These are phyloP conservation scores for Fratercula arctica DNA, from an alignment of 2,797 vertebrate genomes.

Conservation along the genomic window DNA sequence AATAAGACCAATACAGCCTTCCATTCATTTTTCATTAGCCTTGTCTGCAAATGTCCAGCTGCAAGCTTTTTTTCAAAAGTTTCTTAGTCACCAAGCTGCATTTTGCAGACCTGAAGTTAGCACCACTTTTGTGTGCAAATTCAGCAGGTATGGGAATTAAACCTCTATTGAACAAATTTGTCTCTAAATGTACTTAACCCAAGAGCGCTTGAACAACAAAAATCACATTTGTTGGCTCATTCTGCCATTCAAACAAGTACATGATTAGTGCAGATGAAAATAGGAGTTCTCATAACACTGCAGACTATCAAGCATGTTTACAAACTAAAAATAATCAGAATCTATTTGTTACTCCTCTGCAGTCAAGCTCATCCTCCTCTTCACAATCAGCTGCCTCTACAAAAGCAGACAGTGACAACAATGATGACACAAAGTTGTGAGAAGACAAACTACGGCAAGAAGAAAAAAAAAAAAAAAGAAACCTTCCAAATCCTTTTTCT, in stretches of 20 bases:
- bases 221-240: not conserved
- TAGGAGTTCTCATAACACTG: not conserved
- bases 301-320: not conserved
- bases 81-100: not conserved
- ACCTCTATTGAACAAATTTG: not conserved
- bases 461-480: not conserved
- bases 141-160: not conserved
- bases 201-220: not conserved
- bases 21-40: not conserved
- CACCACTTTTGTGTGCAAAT: not conserved
- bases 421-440: constrained; percentile 72
- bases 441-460: not conserved
- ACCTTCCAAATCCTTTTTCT: not conserved
- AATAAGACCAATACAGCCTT: not conserved
- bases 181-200: not conserved
- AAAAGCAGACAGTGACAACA: not conserved
- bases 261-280: not conserved
- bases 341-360: not conserved
- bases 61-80: not conserved
- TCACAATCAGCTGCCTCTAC: constrained; percentile 62
- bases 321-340: constrained; percentile 8
- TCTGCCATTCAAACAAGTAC: not conserved
- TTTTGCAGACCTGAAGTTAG: not conserved
- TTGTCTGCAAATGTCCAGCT: not conserved
- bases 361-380: constrained; percentile 74